Evolutionary conservation across 2,888 invertebrate species (phyloP), one percentile per base, ranked within the genome.

Genomic region (Cremastinae sp.): DNA sequence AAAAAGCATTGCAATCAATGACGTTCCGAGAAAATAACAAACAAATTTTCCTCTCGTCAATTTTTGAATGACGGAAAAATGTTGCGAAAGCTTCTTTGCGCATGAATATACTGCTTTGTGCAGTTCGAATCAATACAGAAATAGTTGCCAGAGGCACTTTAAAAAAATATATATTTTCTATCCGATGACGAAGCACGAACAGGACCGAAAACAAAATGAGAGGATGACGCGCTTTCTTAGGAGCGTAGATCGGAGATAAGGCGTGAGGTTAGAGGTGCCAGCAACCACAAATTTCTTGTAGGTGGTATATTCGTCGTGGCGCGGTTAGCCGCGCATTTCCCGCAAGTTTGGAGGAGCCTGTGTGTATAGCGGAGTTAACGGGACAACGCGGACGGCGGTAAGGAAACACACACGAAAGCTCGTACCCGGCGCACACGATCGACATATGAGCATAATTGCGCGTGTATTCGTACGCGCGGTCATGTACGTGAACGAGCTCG

Each of bases 291-390:
- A 59, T 51, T 62, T 58, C 49, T 64, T 53, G 22, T 16, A 49
- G 16, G 39, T 20, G 20, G 8, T 53, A 49, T 69, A 64, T 45
- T 22, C 35, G 37, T n/a, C 53, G 41, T 37, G 41, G 18, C 58
- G 66, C 51, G 75, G 75, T 71, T 74, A 77, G 78, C 74, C 76
- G 55, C 20, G 53, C 79, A 75, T 70, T 75, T 66, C 61, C 78
- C 76, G 66, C 74, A 76, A 65, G 69, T 59, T 79, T 72, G 58
- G 68, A 72, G 39, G 20, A 12, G 41, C 39, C 10, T 16, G 12
- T 64, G 35, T 64, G 51, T 22, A 28, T n/a, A n/a, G 49, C 58
- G 55, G 58, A 53, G 51, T 64, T 70, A 47, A 69, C 41, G 55
- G 61, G 35, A 37, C 37, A 18, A 35, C 53, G 53, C 53, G 20